Conservation (phyloP, 2,797 vertebrate genomes). For the Xerus rutilus region DNA sequence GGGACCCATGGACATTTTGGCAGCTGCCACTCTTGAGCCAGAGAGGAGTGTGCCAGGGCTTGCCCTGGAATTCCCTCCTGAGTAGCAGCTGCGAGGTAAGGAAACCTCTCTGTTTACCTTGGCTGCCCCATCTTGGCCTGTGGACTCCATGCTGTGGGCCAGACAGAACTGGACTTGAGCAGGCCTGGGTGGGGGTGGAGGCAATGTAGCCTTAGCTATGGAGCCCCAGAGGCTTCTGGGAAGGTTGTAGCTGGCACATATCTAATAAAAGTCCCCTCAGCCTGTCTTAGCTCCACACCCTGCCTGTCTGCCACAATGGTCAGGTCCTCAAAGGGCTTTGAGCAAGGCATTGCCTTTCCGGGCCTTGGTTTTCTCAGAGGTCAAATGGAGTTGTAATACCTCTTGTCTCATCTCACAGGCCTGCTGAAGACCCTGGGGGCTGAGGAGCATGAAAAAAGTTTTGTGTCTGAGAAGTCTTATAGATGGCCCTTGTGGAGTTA, state of each 20-base stretch:
- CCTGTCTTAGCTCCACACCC: not conserved
- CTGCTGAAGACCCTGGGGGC: not conserved
- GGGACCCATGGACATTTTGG: not conserved
- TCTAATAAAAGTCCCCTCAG: fast-evolving
- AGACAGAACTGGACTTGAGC: not conserved
- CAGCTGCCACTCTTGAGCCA: conserved; percentile 34
- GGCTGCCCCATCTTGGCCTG: conserved; percentile 60
- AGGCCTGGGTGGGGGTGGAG: conserved; percentile 1
- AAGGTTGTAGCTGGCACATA: fast-evolving
- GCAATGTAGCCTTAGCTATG: not conserved
- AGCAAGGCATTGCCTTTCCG: too few species aligned
- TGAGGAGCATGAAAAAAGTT: not conserved
- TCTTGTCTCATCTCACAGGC: not conserved
- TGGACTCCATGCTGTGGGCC: conserved; percentile 43
- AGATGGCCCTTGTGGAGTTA: not conserved
- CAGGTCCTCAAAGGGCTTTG: not conserved
- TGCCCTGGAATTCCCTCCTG: conserved; percentile 78
- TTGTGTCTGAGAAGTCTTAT: not conserved
- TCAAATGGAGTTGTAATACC: not conserved
- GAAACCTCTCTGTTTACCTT: conserved; percentile 80
- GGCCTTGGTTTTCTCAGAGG: not conserved
- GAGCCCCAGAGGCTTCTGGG: not conserved
- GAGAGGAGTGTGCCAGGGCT: conserved; percentile 32
- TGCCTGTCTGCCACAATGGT: not conserved
- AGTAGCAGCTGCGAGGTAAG: conserved; percentile 69